These are phyloP conservation scores for Solen grandis DNA, from an alignment of 1,140 invertebrate genomes.

Conservation along the genomic window DNA sequence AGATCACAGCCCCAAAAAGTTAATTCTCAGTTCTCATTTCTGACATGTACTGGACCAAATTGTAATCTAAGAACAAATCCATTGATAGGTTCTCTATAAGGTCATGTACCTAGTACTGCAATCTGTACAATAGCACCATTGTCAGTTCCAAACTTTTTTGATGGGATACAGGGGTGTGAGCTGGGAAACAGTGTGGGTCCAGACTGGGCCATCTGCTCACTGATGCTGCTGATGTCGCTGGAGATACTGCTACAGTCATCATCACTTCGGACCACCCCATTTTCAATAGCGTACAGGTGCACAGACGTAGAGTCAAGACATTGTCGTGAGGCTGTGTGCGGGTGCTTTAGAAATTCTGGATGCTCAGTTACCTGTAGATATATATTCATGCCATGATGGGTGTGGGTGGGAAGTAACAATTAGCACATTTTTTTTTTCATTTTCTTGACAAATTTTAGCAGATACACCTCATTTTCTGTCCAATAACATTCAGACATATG, in stretches of 20 bases:
- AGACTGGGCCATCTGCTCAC: background rate
- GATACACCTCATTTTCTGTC: no score
- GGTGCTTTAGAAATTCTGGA: conserved; percentile 33
- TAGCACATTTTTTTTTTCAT: no score
- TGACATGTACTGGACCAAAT: no score
- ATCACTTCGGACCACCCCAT: background rate
- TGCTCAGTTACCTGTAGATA: conserved; percentile 39
- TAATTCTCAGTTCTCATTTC: no score
- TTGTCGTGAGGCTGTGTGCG: conserved; percentile 1
- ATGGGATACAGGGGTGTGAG: conserved; percentile 39
- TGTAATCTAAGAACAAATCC: no score
- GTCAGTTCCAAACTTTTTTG: conserved; percentile 35
- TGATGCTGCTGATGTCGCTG: conserved; percentile 34
- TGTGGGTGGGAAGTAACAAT: no score
- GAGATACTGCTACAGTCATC: conserved; percentile 29
- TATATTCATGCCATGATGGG: no score
- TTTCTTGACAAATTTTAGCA: no score
- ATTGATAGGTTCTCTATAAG: no score
- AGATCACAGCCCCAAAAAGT: no score
- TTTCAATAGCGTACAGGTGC: conserved; percentile 28
- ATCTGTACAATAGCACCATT: conserved; percentile 43
- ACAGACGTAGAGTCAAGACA: conserved; percentile 16
- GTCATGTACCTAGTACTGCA: conserved; percentile 52
- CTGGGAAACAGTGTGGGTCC: conserved; percentile 19
- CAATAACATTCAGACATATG: no score